A percentile compares a stretch with the other conserved stretches of the same genome.
Evolutionary conservation across 2,113 vertebrate genomes (phyloP).

Genomic region (Malurus cyaneus): DNA sequence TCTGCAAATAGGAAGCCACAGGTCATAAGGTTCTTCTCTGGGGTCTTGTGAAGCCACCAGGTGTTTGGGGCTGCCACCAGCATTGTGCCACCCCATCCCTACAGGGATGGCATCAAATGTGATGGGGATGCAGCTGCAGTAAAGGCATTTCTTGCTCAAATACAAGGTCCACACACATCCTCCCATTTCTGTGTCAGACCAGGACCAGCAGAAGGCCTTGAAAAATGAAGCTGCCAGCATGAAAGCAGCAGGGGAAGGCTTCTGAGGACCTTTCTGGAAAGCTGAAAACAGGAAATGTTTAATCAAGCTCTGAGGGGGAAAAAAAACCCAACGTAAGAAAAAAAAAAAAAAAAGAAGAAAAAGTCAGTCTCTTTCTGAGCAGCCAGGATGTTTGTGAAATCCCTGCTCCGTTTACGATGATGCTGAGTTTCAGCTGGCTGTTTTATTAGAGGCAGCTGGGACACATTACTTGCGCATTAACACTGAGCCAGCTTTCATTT

Average conservation of each 20-base stretch:
- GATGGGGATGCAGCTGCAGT: neutral
- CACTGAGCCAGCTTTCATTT: conserved; percentile 73
- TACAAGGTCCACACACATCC: neutral
- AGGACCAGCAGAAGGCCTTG: neutral
- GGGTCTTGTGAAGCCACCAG: neutral
- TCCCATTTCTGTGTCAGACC: neutral
- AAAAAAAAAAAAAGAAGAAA: neutral
- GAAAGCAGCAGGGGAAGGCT: neutral
- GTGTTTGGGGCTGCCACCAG: neutral
- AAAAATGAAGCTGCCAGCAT: conserved; percentile 6
- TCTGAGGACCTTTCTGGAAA: conserved; percentile 54
- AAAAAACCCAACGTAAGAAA: neutral
- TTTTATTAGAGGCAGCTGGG: conserved; percentile 73
- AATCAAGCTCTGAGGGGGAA: conserved; percentile 54
- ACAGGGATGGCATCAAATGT: neutral
- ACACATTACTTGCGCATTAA: conserved; percentile 73
- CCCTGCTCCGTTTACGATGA: conserved; percentile 68
- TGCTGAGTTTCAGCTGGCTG: conserved; percentile 68
- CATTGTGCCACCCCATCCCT: neutral
- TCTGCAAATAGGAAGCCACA: rapidly evolving
- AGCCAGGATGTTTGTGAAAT: conserved; percentile 76
- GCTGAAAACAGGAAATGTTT: conserved; percentile 74
- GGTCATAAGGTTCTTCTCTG: neutral
- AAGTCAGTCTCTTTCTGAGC: conserved; percentile 23
- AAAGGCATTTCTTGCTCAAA: neutral